Evolutionary conservation across 2,888 invertebrate genomes (phyloP).

Genomic region (Mechanitis messenoides): DNA sequence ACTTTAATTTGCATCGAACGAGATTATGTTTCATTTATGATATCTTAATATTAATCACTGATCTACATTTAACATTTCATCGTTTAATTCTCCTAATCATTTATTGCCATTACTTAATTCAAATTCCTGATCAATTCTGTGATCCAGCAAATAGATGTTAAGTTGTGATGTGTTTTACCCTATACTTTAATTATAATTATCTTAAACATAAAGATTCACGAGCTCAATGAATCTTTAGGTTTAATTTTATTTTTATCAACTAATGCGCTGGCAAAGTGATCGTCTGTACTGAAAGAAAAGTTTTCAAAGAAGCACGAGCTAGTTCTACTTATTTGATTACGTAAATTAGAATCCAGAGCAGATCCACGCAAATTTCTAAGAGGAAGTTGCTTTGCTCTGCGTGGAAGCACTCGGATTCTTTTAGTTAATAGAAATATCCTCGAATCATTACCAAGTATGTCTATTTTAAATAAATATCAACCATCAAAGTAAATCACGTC

Average conservation of each 20-base stretch:
- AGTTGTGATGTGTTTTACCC: conserved; percentile 73
- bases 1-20: conserved; percentile 63
- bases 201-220: conserved; percentile 68
- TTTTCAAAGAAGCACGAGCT: conserved; percentile 26
- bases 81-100: conserved; percentile 50
- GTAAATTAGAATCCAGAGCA: conserved; percentile 59
- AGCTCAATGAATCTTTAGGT: conserved; percentile 69
- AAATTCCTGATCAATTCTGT: conserved; percentile 45
- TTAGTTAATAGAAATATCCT: conserved; percentile 21
- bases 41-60: conserved; percentile 54
- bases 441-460: conserved; percentile 38
- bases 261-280: conserved; percentile 53
- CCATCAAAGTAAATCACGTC: conserved; percentile 37
- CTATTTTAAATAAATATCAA: conserved; percentile 30
- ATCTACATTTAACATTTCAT: conserved; percentile 54
- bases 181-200: conserved; percentile 48
- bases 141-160: conserved; percentile 69
- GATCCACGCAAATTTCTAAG: conserved; percentile 70
- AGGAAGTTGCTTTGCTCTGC: conserved; percentile 73
- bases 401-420: conserved; percentile 67
- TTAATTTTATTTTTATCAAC: conserved; percentile 49
- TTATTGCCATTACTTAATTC: conserved; percentile 66
- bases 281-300: conserved; percentile 16
- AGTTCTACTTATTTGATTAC: conserved; percentile 32
- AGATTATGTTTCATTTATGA: conserved; percentile 64